These are phyloP conservation scores for Tribolium freemani DNA, from an alignment of 2,888 invertebrate species.

Conservation along the genomic window DNA sequence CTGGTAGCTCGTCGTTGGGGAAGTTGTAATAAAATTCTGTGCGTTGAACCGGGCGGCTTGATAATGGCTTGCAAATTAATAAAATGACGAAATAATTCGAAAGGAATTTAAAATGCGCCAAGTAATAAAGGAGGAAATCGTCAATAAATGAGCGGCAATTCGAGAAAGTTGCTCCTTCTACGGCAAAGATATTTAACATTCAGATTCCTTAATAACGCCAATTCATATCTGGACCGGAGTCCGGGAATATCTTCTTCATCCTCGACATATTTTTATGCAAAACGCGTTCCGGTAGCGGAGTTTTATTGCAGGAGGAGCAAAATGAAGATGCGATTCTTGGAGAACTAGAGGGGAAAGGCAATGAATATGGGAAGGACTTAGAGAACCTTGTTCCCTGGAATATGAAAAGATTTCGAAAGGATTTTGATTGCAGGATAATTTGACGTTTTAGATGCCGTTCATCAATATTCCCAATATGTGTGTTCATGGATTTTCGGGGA, in stretches of 20 bases:
- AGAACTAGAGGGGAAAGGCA: slow-evolving; percentile 54
- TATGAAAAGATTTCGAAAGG: slow-evolving; percentile 58
- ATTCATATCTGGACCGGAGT: slow-evolving; percentile 62
- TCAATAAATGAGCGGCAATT: slow-evolving; percentile 57
- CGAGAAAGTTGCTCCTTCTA: slow-evolving; percentile 42
- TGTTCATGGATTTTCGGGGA: slow-evolving; percentile 26
- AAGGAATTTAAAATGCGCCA: slow-evolving; percentile 45
- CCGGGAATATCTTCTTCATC: slow-evolving; percentile 60
- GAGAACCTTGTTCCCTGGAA: slow-evolving; percentile 58
- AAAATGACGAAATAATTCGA: slow-evolving; percentile 47
- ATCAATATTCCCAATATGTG: slow-evolving; percentile 57
- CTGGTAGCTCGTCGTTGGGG: slow-evolving; percentile 31
- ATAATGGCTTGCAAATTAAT: slow-evolving; percentile 47
- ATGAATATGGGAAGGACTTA: slow-evolving; percentile 59
- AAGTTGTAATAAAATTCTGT: slow-evolving; percentile 55
- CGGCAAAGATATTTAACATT: slow-evolving; percentile 60
- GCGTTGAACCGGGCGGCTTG: slow-evolving; percentile 50
- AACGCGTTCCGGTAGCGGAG: slow-evolving; percentile 65
- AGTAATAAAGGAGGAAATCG: slow-evolving; percentile 53
- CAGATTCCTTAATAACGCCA: slow-evolving; percentile 64
- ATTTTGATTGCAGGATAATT: slow-evolving; percentile 62
- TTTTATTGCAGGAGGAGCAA: slow-evolving; percentile 65
- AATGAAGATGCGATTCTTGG: slow-evolving; percentile 64
- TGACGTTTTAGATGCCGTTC: slow-evolving; percentile 59
- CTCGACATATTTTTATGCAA: slow-evolving; percentile 67